Evolutionary conservation across 2,888 invertebrate species (phyloP).

Genomic region (Cyclophora punctaria): DNA sequence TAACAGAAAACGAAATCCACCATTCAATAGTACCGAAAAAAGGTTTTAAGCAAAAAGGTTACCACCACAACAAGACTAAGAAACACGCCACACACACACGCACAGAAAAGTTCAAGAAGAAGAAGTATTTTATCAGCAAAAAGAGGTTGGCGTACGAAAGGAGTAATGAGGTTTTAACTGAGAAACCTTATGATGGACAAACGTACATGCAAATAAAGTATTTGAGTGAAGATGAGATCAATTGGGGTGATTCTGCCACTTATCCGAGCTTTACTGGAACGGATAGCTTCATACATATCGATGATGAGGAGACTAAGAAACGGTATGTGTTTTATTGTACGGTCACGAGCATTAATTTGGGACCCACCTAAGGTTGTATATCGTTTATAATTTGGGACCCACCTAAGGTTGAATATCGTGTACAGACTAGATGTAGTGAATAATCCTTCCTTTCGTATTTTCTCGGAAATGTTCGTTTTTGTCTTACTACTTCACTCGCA

Average conservation of each 20-base stretch:
- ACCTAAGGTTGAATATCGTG: too few relatives aligned
- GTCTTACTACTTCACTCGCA: too few relatives aligned
- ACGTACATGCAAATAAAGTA: slow-evolving; percentile 71
- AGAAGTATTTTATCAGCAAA: slow-evolving; percentile 45
- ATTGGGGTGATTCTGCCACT: slow-evolving; percentile 60
- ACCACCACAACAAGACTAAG: slow-evolving; percentile 44
- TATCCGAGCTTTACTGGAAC: slow-evolving; percentile 87
- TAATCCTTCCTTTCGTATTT: too few relatives aligned
- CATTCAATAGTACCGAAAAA: slow-evolving; percentile 60
- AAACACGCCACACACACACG: slow-evolving; percentile 39
- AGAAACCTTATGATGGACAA: slow-evolving; percentile 52
- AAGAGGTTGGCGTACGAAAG: slow-evolving; percentile 39
- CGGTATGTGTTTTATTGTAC: slow-evolving; percentile 67
- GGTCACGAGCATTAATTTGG: too few relatives aligned
- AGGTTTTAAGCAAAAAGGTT: slow-evolving; percentile 46
- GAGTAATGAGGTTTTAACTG: slow-evolving; percentile 44
- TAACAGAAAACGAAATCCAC: slow-evolving; percentile 45
- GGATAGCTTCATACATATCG: slow-evolving; percentile 91
- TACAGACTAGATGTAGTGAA: too few relatives aligned
- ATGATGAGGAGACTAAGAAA: slow-evolving; percentile 89
- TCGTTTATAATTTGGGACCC: too few relatives aligned
- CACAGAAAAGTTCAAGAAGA: slow-evolving; percentile 46
- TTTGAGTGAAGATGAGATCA: slow-evolving; percentile 53
- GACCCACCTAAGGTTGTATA: too few relatives aligned
- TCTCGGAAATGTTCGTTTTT: too few relatives aligned